Evolutionary conservation across 1,140 invertebrate species (phyloP), one percentile per base, ranked within the genome.

Genomic region (Megalonaias nervosa): DNA sequence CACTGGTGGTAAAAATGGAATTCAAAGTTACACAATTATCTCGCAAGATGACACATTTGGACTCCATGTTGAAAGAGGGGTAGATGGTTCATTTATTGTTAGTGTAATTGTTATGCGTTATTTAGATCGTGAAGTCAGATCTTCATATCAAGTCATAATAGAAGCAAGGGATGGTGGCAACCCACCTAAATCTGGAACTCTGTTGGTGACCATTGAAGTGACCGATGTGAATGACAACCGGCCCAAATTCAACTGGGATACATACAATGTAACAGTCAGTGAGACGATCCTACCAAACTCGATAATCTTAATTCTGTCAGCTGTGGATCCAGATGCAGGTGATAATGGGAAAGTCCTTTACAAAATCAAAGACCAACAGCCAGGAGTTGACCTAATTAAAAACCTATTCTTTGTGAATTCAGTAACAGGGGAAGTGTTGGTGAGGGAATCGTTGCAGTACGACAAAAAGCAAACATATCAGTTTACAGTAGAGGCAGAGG

Each of bases 301-400:
- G 72, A 73, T 72, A 13, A 75, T 87, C 26, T 90, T 97, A 68
- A 79, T 92, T 95, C 94, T 80, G 23, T 60, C 56, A 15, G 98
- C 98, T 0, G 93, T 92, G 4, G 98, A 99, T 90, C 91, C 92
- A n/a, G 98, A 99, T 89, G 95, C 95, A 84, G 97, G 96, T 0
- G 93, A 94, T 67, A 99, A 99, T 92, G 96, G 96, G 1, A 93
- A 93, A 0, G 92, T 99, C 4, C 93, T 92, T 17, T 99, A 98
- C 90, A 71, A 61, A 13, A 75, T 82, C 58, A 80, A 70, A 61
- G 67, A 70, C 17, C 16, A 58, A 21, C 74, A 67, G 56, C 61
- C 67, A 13, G 58, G 70, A 38, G 26, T 73, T 26, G 70, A 67
- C 13, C 66, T 66, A n/a, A 80, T 79, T 58, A 67, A 75, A 26